These are phyloP conservation scores for Chelon auratus DNA, from an alignment of 2,797 vertebrate species.

Conservation along the genomic window DNA sequence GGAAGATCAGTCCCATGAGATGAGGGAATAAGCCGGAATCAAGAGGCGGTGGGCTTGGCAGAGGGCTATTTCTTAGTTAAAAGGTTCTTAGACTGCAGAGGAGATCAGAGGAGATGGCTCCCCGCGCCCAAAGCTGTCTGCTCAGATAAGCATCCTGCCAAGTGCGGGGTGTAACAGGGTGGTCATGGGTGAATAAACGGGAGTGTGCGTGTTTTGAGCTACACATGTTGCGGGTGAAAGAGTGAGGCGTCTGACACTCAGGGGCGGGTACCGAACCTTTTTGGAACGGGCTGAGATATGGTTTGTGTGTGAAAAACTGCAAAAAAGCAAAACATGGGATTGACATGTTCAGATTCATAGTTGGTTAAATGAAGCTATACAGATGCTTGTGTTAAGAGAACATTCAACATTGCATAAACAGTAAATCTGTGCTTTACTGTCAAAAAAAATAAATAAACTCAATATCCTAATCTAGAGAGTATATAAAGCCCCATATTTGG, in stretches of 20 bases:
- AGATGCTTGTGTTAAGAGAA: not conserved
- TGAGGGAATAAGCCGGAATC: constrained; percentile 80
- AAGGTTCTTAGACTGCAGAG: constrained; percentile 83
- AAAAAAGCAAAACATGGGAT: not conserved
- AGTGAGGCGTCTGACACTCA: constrained; percentile 40
- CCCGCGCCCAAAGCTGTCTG: constrained; percentile 76
- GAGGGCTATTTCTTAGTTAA: constrained; percentile 82
- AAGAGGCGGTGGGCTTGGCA: constrained; percentile 72
- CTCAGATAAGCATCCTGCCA: constrained; percentile 81
- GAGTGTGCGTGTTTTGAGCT: constrained; percentile 44
- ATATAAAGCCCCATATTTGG: not conserved
- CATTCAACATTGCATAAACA: not conserved
- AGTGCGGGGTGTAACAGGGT: constrained; percentile 69
- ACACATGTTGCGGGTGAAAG: constrained; percentile 52
- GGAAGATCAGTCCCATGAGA: constrained; percentile 80
- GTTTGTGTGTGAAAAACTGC: not conserved
- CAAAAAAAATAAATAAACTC: too few species aligned
- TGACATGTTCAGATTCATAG: constrained; percentile 5
- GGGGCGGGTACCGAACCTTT: not conserved
- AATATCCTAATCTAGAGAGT: not conserved
- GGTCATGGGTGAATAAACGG: constrained; percentile 74
- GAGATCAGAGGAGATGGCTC: constrained; percentile 81
- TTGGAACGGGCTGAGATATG: not conserved
- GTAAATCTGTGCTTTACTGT: too few species aligned
- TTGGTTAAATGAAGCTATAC: not conserved